A percentile compares a stretch with the other conserved stretches of the same genome.
Conservation (phyloP, 2,888 invertebrate species). For the Spodoptera exigua region DNA sequence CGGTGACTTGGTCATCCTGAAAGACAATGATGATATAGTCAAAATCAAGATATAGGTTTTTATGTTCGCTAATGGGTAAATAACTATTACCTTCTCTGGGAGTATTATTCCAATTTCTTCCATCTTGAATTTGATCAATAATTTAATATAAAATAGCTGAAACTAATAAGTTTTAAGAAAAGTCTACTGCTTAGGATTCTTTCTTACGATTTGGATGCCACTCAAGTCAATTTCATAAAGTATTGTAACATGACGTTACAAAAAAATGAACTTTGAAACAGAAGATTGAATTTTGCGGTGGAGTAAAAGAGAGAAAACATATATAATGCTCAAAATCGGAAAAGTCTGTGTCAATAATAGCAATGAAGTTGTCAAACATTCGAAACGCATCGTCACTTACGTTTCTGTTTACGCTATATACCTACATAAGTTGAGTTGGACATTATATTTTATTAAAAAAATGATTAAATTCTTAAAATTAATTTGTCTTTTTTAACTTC, state of each 20-base stretch:
- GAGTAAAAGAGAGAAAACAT: conserved; percentile 23
- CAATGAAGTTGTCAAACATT: conserved; percentile 54
- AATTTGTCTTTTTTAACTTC: no score
- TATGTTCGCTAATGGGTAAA: background rate
- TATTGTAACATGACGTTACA: conserved; percentile 38
- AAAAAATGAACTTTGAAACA: conserved; percentile 18
- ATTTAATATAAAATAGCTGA: conserved; percentile 9
- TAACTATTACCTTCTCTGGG: conserved; percentile 92
- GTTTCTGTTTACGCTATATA: conserved; percentile 44
- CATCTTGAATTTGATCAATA: conserved; percentile 84
- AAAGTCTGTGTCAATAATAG: background rate
- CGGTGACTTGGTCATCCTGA: conserved; percentile 91
- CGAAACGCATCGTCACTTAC: conserved; percentile 68
- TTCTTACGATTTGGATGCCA: conserved; percentile 3
- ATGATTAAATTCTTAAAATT: no score
- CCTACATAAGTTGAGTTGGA: no score
- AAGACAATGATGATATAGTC: conserved; percentile 30
- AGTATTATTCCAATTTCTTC: conserved; percentile 95
- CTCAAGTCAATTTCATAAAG: conserved; percentile 1
- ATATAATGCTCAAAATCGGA: conserved; percentile 12
- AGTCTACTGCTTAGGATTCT: background rate
- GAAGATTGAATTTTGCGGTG: accelerated
- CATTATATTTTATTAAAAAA: no score
- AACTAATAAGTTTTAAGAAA: conserved; percentile 21
- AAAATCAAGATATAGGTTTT: background rate